A percentile compares a stretch with the other conserved stretches of the same genome.
Evolutionary conservation across 2,888 invertebrate species (phyloP).

Genomic region (Alviniconcha strummeri): DNA sequence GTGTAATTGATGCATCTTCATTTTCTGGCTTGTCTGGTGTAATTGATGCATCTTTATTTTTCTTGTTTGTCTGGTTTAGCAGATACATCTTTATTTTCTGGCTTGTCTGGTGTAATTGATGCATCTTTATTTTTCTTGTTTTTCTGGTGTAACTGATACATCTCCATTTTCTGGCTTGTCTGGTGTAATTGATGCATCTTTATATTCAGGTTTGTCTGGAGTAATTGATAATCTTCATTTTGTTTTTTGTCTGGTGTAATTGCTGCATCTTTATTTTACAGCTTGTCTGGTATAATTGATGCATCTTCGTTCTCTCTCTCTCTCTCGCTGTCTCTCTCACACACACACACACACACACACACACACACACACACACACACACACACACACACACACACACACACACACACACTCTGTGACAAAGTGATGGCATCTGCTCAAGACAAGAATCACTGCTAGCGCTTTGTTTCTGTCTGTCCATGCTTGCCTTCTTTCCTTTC

Average conservation of each 20-base stretch:
- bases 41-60: too few relatives aligned
- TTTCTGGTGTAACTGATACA: neutral
- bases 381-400: slow-evolving; percentile 2
- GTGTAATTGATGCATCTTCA: too few relatives aligned
- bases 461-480: neutral
- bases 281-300: neutral
- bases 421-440: neutral
- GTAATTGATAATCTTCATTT: neutral
- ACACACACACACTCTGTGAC: neutral
- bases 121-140: neutral
- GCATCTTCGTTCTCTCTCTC: slow-evolving; percentile 5
- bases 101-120: too few relatives aligned
- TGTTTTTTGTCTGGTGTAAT: neutral
- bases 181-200: neutral
- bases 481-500: neutral
- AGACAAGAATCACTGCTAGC: neutral
- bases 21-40: too few relatives aligned
- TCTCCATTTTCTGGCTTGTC: too few relatives aligned
- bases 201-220: neutral
- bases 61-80: too few relatives aligned
- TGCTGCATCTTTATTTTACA: neutral
- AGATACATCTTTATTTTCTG: too few relatives aligned
- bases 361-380: slow-evolving; percentile 13
- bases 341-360: neutral
- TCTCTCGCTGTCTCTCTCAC: neutral